phyloP scores from a whole-genome alignment of 2,888 invertebrate species.

The Caenorhabditis plicata region DNA sequence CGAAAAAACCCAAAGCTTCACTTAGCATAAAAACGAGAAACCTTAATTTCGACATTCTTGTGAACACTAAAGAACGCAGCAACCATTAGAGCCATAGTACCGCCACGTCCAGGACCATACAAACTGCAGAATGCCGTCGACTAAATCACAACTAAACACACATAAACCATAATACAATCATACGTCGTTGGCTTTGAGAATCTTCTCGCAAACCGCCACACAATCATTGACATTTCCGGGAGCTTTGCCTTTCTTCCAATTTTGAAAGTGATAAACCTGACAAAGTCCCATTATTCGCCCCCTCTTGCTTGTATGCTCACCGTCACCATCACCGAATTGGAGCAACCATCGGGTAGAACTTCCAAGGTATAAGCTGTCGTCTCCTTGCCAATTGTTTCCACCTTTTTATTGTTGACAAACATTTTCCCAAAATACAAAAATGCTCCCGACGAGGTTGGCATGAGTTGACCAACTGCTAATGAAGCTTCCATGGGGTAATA shows the following conservation, averaged over 20 bases:
- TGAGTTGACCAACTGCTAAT: slow-evolving; percentile 4
- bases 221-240: slow-evolving; percentile 1
- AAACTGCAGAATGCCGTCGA: slow-evolving; percentile 3
- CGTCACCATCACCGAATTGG: slow-evolving; percentile 15
- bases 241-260: slow-evolving; percentile 8
- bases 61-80: slow-evolving; percentile 1
- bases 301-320: no score
- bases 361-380: slow-evolving; percentile 16
- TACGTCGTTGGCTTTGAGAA: slow-evolving; percentile 8
- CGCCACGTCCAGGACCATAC: slow-evolving; percentile 8
- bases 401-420: slow-evolving; percentile 33
- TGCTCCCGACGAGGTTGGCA: slow-evolving; percentile 6
- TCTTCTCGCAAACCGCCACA: slow-evolving; percentile 7
- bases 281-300: no score
- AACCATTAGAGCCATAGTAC: slow-evolving; percentile 2
- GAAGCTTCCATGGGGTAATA: neutral
- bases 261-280: slow-evolving; percentile 11
- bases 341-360: slow-evolving; percentile 31
- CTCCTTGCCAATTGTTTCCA: slow-evolving; percentile 2
- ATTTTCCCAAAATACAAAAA: slow-evolving; percentile 24
- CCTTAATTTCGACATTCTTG: slow-evolving; percentile 6
- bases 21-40: no score
- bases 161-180: neutral
- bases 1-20: no score
- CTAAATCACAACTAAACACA: slow-evolving; percentile 1